phyloP scores from a whole-genome alignment of 2,797 vertebrate species.

The Pseudochirops corinnae region DNA sequence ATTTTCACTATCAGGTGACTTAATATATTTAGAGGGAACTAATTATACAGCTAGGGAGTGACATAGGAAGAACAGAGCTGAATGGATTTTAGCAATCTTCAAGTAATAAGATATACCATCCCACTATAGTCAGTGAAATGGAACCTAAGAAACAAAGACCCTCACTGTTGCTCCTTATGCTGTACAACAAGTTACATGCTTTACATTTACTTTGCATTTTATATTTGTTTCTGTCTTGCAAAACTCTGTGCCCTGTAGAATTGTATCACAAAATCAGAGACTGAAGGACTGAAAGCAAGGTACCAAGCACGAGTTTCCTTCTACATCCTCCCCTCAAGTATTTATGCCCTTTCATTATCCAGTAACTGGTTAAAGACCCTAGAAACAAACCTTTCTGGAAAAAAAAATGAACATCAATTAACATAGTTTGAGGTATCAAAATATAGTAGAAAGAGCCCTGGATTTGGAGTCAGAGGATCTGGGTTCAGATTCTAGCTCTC shows the following conservation, averaged over 20 bases:
- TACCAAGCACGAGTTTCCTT: not conserved
- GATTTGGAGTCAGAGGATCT: not conserved
- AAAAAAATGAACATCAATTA: not conserved
- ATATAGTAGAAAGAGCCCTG: not conserved
- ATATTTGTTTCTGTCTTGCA: not conserved
- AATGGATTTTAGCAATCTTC: not conserved
- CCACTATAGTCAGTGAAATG: not conserved
- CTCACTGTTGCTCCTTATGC: not conserved
- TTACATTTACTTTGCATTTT: not conserved
- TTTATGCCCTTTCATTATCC: not conserved
- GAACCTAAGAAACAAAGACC: not conserved
- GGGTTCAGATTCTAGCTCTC: not conserved
- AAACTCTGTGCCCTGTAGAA: not conserved
- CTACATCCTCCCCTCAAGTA: not conserved
- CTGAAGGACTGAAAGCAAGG: not conserved
- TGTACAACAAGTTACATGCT: not conserved
- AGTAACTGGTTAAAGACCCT: not conserved
- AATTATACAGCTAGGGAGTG: not conserved
- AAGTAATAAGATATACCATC: not conserved
- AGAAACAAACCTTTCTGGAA: not conserved
- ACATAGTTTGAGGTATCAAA: not conserved
- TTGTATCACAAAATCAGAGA: not conserved
- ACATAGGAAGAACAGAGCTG: not conserved
- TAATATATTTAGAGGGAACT: not conserved
- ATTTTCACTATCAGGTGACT: not conserved